Evolutionary conservation across 2,797 vertebrate genomes (phyloP).

Genomic region (Glossophaga mutica): DNA sequence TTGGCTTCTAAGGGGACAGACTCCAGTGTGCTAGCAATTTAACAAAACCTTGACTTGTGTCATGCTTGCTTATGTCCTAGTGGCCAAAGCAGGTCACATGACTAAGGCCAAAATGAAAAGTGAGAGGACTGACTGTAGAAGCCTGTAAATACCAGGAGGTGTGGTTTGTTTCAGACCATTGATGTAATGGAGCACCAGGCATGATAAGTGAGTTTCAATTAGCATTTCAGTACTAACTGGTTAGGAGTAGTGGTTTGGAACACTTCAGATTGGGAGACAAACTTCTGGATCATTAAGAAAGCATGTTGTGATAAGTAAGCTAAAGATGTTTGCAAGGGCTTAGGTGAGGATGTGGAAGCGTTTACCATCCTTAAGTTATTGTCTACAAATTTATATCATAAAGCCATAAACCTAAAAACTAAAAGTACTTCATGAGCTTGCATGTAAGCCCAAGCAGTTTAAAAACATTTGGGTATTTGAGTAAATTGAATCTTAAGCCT

Average conservation of each 20-base stretch:
- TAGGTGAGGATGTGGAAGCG: not conserved
- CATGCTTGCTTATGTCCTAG: not conserved
- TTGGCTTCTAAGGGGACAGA: not conserved
- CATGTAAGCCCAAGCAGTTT: not conserved
- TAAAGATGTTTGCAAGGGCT: not conserved
- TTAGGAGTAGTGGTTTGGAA: not conserved
- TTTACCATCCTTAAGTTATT: not conserved
- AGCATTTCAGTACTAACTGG: not conserved
- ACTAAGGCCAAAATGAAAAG: not conserved
- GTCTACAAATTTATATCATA: not conserved
- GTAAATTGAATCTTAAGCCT: not conserved
- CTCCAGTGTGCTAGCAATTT: not conserved
- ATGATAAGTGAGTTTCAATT: not conserved
- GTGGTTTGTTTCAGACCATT: not conserved
- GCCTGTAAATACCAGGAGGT: not conserved
- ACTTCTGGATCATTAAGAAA: not conserved
- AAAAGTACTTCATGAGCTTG: slow-evolving; percentile 4
- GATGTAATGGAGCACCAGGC: not conserved
- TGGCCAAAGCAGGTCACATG: not conserved
- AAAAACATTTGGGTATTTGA: not conserved
- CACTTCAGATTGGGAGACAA: not conserved
- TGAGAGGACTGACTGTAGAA: not conserved
- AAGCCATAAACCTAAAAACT: not conserved
- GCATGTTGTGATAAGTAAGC: not conserved
- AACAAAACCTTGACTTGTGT: not conserved